phyloP scores from a whole-genome alignment of 2,888 invertebrate species.

The Lycocerus yunnanus region DNA sequence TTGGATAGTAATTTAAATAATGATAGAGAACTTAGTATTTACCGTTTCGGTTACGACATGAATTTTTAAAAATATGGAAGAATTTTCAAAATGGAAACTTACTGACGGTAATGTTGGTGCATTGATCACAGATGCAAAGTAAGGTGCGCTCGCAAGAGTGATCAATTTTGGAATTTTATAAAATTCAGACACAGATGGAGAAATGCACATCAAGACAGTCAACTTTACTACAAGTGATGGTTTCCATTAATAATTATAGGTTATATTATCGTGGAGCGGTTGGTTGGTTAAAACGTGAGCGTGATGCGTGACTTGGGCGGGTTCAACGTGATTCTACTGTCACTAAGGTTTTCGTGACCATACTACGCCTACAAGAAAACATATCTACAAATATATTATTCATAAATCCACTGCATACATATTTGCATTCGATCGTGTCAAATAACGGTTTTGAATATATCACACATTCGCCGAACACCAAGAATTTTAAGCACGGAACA shows the following conservation, averaged over 20 bases:
- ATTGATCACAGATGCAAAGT: not conserved
- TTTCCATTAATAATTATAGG: conserved; percentile 53
- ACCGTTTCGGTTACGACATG: not conserved
- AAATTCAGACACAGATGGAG: conserved; percentile 8
- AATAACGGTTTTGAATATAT: not conserved
- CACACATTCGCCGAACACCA: not conserved
- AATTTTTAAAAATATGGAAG: not conserved
- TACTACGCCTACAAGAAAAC: conserved; percentile 50
- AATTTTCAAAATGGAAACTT: not conserved
- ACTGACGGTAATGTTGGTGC: not conserved
- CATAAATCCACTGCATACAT: conserved; percentile 34
- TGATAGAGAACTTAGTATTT: not conserved
- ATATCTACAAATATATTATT: conserved; percentile 43
- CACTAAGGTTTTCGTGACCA: conserved; percentile 52
- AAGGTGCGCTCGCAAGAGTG: not conserved
- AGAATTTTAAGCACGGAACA: not conserved
- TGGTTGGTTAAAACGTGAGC: conserved; percentile 51
- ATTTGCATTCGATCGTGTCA: conserved; percentile 9
- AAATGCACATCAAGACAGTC: conserved; percentile 20
- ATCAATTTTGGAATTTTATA: conserved; percentile 7
- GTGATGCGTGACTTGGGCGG: conserved; percentile 54
- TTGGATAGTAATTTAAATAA: not conserved
- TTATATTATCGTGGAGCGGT: conserved; percentile 47
- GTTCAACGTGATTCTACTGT: conserved; percentile 49
- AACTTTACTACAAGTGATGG: conserved; percentile 45